Base-by-base conservation (phyloP, 2,888 invertebrate genomes). In the Drosophila melanosoma region DNA sequence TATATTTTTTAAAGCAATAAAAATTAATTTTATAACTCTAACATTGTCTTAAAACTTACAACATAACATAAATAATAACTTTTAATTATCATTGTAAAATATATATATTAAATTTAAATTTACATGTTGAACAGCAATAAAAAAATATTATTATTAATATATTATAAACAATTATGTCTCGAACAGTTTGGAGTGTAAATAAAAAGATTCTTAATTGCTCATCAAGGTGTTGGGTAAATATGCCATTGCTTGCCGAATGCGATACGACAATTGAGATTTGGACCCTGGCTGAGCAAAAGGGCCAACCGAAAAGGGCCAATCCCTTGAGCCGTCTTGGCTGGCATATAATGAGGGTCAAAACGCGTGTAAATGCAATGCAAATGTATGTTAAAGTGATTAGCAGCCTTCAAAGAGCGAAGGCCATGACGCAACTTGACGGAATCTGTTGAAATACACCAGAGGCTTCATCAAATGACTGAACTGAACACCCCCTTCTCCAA, bases 311-410 rank as follows among this genome's bases (percentile, higher is more conserved):
- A 84, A 69, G 74, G 62, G 56, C 68, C 54, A 83, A 67, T 75
- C 82, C 86, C 86, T 82, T 42, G 85, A 79, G 80, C 66, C 60
- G 49, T 53, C 53, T 48, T 49, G 61, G 40, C 40, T 32, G 54
- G 69, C 68, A 69, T 69, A 68, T 90, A 90, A 89, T 89, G 86
- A 90, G 90, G 86, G 89, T 90, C 90, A 90, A 88, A 88, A 76
- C 74, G 87, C 85, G 90, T 81, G 82, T 90, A 91, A 91, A 90
- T 90, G 82, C 83, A 87, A 91, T 90, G 91, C 90, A 90, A 90
- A 90, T 90, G 82, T 90, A 90, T 91, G 91, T 87, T 91, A 91
- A 89, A 90, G 82, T 81, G 90, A 91, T 91, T 91, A 90, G 86
- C 87, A 82, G 82, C 83, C 89, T 88, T 91, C 82, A 87, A 90